phyloP scores from a whole-genome alignment of 2,797 vertebrate species.

The Danio kyathit region DNA sequence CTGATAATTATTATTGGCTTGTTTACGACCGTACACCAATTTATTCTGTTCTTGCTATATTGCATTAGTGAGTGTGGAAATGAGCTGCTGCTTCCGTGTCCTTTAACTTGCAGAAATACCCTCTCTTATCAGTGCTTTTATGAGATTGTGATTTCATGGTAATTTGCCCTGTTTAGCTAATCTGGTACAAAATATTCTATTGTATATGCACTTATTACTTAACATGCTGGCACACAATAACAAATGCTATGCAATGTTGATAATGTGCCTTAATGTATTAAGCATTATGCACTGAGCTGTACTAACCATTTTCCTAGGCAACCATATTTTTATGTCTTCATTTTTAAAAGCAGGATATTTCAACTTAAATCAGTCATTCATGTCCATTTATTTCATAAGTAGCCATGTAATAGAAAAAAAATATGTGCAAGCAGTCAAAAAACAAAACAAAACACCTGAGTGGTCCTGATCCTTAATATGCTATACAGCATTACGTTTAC shows the following conservation, averaged over 20 bases:
- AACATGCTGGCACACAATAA: not conserved
- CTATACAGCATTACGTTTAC: not conserved
- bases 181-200: too few species aligned
- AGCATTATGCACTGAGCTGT: not conserved
- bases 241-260: not conserved
- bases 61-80: too few species aligned
- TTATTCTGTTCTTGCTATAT: too few species aligned
- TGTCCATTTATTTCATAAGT: conserved; percentile 1
- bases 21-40: too few species aligned
- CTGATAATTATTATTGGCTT: too few species aligned
- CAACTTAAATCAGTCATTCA: not conserved
- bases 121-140: too few species aligned
- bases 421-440: not conserved
- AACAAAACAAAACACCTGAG: conserved; percentile 14
- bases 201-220: not conserved
- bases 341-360: not conserved
- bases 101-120: too few species aligned
- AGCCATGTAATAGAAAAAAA: not conserved
- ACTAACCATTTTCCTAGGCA: not conserved
- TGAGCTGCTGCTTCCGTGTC: too few species aligned
- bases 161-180: too few species aligned
- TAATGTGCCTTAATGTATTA: not conserved
- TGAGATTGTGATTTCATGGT: too few species aligned
- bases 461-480: conserved; percentile 3
- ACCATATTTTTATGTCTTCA: not conserved